Percentiles rank a stretch among this genome's conserved stretches.
Evolutionary conservation across 64 coral and sea anemone species (phyloP).

Genomic region (Actinia equina): DNA sequence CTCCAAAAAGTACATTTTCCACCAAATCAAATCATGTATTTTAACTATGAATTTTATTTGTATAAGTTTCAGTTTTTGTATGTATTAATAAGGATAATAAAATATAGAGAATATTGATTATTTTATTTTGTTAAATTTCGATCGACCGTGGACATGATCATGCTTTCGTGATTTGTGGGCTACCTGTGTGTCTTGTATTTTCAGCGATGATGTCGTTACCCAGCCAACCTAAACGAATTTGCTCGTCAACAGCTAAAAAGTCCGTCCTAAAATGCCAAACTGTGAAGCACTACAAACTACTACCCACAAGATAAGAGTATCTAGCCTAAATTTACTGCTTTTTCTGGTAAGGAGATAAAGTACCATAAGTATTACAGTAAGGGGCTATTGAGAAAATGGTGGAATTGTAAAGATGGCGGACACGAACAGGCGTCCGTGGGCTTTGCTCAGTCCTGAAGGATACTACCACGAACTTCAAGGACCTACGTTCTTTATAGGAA

Average conservation of each 20-base stretch:
- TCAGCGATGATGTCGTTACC: constrained; percentile 4
- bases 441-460: constrained; percentile 72
- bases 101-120: neutral
- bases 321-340: neutral
- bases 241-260: neutral
- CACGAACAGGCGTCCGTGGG: constrained; percentile 9
- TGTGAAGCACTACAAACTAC: neutral
- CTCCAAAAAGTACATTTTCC: too few species aligned
- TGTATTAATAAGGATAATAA: too few species aligned
- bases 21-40: too few species aligned
- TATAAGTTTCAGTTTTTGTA: too few species aligned
- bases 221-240: neutral
- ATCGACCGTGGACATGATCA: neutral
- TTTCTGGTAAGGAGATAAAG: neutral
- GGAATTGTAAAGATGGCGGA: neutral
- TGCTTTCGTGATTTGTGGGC: neutral
- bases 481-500: constrained; percentile 86
- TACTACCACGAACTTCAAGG: constrained; percentile 58
- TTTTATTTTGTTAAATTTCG: neutral
- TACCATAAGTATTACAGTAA: neutral
- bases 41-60: too few species aligned
- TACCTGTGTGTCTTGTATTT: constrained; percentile 10
- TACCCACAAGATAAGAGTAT: neutral
- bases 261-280: neutral
- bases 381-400: neutral